These are phyloP conservation scores for Bujurquina vittata DNA, from an alignment of 2,113 vertebrate species.

Conservation along the genomic window DNA sequence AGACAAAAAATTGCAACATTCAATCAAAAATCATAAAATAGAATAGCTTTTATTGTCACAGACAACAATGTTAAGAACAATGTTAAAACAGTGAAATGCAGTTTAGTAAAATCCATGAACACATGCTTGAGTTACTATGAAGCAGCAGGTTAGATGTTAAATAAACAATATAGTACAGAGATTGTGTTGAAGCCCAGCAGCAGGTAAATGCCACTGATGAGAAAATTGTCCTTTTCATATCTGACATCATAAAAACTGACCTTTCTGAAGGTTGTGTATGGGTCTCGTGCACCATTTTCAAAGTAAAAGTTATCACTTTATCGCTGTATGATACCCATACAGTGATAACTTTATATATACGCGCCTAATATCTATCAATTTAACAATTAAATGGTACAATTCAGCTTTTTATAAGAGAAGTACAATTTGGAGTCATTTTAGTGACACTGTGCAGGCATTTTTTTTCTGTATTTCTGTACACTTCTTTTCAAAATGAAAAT, in stretches of 20 bases:
- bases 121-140: neutral
- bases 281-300: neutral
- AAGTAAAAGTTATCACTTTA: neutral
- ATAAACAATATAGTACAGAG: neutral
- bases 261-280: neutral
- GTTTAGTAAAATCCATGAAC: neutral
- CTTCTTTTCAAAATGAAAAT: neutral
- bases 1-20: rapidly evolving
- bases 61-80: too few relatives aligned
- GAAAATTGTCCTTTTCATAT: neutral
- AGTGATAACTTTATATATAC: too few relatives aligned
- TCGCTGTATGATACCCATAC: too few relatives aligned
- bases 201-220: neutral
- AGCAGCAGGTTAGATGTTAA: neutral
- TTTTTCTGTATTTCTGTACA: neutral
- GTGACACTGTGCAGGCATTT: neutral
- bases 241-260: neutral
- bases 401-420: neutral
- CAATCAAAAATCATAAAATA: too few relatives aligned
- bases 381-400: neutral
- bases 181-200: too few relatives aligned
- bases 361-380: neutral
- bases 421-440: neutral
- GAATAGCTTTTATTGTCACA: too few relatives aligned
- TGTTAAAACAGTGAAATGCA: too few relatives aligned